Evolutionary conservation across 2,797 vertebrate species (phyloP).

Genomic region (Oreortyx pictus): DNA sequence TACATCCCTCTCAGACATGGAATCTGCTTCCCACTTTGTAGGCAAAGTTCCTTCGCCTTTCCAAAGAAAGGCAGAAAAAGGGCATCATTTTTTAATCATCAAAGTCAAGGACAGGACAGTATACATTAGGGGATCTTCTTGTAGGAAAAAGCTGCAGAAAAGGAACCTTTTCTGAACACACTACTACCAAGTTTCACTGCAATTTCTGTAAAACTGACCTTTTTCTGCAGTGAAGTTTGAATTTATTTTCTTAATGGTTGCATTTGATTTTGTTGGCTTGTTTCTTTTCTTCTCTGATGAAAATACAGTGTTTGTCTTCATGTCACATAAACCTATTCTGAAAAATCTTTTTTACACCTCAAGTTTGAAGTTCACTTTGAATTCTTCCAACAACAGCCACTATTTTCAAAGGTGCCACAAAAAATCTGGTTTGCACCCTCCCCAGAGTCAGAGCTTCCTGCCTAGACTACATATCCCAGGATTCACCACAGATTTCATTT

Average conservation of each 20-base stretch:
- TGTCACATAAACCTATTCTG: neutral
- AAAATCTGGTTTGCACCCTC: neutral
- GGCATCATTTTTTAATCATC: neutral
- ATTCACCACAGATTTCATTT: neutral
- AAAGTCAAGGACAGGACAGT: neutral
- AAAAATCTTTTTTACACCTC: neutral
- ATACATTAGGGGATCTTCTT: neutral
- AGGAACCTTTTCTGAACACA: neutral
- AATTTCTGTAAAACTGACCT: neutral
- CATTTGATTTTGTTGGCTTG: neutral
- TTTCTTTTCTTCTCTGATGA: neutral
- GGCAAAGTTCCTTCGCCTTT: neutral
- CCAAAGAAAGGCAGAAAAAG: neutral
- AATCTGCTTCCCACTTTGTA: neutral
- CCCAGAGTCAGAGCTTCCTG: neutral
- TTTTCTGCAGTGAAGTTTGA: neutral
- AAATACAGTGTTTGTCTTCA: neutral
- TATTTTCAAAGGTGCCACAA: neutral
- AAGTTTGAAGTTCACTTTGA: neutral
- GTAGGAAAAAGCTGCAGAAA: neutral
- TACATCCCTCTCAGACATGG: neutral
- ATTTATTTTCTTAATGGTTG: neutral
- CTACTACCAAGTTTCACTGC: neutral
- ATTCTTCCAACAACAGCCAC: neutral
- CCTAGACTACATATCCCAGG: neutral